Percentiles rank a stretch among this genome's conserved stretches.
These are phyloP conservation scores for Diarsia dahlii DNA, from an alignment of 2,888 invertebrate genomes.

Conservation along the genomic window DNA sequence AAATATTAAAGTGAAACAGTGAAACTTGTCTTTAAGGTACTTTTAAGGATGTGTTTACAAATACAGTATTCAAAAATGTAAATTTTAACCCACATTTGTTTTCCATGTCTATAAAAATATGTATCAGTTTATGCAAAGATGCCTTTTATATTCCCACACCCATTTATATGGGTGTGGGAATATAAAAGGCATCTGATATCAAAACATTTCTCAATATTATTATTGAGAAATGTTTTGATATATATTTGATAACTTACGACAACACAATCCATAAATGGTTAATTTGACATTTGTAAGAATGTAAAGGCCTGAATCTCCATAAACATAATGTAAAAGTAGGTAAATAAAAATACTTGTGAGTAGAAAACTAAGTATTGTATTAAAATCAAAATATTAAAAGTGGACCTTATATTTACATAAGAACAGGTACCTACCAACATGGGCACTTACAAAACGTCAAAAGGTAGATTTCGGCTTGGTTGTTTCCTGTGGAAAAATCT, in stretches of 20 bases:
- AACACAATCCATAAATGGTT: conserved; percentile 18
- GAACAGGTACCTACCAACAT: too few species aligned
- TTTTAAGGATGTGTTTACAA: neutral
- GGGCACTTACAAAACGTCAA: too few species aligned
- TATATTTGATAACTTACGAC: conserved; percentile 14
- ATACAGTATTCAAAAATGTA: neutral
- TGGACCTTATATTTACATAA: too few species aligned
- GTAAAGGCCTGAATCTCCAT: neutral
- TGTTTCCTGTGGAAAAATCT: too few species aligned
- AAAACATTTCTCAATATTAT: conserved; percentile 20
- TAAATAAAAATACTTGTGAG: too few species aligned
- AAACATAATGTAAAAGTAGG: neutral
- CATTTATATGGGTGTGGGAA: conserved; percentile 29
- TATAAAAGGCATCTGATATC: neutral
- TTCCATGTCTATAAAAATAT: neutral
- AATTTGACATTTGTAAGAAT: neutral
- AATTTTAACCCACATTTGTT: neutral
- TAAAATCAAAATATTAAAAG: too few species aligned
- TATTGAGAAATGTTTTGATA: conserved; percentile 24
- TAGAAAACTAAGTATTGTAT: too few species aligned
- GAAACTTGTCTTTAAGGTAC: neutral
- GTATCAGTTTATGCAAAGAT: neutral
- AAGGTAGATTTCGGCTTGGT: too few species aligned
- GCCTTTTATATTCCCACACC: conserved; percentile 16
- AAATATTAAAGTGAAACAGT: neutral